These are phyloP conservation scores for Strigamia transsilvanica DNA, from an alignment of 2,888 invertebrate genomes.

Conservation along the genomic window DNA sequence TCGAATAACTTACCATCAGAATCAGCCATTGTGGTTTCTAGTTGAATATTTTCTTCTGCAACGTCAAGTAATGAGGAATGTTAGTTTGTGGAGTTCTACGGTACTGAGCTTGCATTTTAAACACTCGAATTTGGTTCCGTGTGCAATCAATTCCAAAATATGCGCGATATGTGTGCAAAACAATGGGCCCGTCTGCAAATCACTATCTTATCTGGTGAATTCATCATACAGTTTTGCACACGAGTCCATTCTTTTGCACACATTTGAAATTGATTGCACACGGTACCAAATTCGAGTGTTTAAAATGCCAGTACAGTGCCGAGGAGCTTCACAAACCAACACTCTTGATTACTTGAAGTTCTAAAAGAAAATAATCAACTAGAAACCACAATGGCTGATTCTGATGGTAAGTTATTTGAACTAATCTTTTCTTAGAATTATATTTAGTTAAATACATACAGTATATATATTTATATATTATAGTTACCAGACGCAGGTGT, in stretches of 20 bases:
- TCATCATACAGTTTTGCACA: background rate
- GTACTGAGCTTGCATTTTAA: background rate
- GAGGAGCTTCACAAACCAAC: background rate
- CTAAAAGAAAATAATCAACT: background rate
- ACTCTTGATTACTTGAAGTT: background rate
- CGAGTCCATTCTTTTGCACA: background rate
- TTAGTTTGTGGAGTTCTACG: background rate
- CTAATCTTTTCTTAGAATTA: background rate
- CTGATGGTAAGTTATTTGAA: background rate
- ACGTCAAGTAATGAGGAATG: background rate
- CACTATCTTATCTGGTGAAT: too few species aligned
- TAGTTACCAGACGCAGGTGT: background rate
- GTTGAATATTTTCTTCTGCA: background rate
- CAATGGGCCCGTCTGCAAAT: background rate
- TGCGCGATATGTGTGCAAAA: background rate
- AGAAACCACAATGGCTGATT: slow-evolving; percentile 8
- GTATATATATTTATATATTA: too few species aligned
- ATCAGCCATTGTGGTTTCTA: slow-evolving; percentile 11
- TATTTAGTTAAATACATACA: background rate
- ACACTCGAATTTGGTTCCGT: background rate
- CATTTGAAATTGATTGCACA: background rate
- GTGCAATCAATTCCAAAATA: background rate
- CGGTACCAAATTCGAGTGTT: background rate
- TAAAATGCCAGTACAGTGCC: background rate
- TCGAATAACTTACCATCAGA: background rate